phyloP scores from a whole-genome alignment of 2,113 vertebrate genomes.

The Paradoxurus hermaphroditus region DNA sequence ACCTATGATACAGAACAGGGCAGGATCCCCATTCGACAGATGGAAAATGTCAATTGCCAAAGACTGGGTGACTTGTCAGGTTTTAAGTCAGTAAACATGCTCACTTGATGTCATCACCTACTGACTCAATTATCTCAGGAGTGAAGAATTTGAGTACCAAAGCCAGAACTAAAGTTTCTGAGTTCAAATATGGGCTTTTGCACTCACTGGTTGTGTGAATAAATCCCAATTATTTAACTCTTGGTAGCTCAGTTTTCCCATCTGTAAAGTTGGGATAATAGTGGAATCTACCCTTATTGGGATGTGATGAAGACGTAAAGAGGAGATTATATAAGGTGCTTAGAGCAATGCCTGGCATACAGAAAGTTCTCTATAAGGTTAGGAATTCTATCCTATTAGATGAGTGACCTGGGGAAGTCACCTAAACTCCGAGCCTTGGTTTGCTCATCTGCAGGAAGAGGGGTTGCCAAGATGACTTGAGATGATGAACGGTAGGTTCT shows the following conservation, averaged over 20 bases:
- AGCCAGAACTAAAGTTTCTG: not conserved
- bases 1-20: not conserved
- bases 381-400: not conserved
- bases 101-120: not conserved
- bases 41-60: not conserved
- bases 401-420: not conserved
- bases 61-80: not conserved
- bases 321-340: not conserved
- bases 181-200: not conserved
- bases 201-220: not conserved
- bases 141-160: not conserved
- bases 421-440: not conserved
- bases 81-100: not conserved
- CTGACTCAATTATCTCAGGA: not conserved
- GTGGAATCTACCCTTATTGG: not conserved
- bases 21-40: not conserved
- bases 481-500: not conserved
- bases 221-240: not conserved
- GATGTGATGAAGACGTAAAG: not conserved
- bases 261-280: not conserved
- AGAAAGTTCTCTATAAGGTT: not conserved
- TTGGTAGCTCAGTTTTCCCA: not conserved
- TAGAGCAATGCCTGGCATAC: not conserved
- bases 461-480: not conserved
- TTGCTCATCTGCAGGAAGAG: not conserved